Conservation (phyloP, 2,113 vertebrate species). For the Climacteris rufus region DNA sequence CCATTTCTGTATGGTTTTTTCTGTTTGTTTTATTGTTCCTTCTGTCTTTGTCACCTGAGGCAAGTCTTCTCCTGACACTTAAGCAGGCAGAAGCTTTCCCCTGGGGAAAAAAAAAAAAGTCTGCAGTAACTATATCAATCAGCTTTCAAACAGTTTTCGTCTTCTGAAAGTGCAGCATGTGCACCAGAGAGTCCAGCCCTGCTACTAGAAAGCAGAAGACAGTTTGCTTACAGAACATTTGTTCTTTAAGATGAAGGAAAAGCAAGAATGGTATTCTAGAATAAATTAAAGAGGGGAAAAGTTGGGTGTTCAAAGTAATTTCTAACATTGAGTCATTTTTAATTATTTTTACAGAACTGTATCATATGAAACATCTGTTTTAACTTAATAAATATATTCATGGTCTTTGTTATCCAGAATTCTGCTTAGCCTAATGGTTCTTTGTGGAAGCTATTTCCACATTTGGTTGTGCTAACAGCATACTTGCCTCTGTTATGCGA, state of each 20-base stretch:
- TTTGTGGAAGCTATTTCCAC: neutral
- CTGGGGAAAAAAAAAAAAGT: neutral
- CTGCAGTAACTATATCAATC: neutral
- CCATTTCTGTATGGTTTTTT: neutral
- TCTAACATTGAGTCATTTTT: neutral
- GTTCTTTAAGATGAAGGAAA: neutral
- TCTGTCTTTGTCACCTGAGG: neutral
- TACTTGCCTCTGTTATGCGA: neutral
- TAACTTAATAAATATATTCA: neutral
- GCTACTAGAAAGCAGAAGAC: neutral
- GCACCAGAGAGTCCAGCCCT: neutral
- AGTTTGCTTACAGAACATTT: neutral
- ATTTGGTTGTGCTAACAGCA: neutral
- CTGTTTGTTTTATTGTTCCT: neutral
- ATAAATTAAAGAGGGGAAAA: neutral
- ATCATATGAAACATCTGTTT: neutral
- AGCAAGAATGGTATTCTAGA: neutral
- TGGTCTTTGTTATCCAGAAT: neutral
- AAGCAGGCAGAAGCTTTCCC: neutral
- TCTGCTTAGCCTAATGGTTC: neutral
- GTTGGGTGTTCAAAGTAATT: neutral
- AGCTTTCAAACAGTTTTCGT: neutral
- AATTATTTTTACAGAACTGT: neutral
- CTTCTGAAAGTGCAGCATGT: neutral
- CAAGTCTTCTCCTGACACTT: neutral